Evolutionary conservation across 2,888 invertebrate species (phyloP), one percentile per base, ranked within the genome.

Genomic region (Halictus ligatus): DNA sequence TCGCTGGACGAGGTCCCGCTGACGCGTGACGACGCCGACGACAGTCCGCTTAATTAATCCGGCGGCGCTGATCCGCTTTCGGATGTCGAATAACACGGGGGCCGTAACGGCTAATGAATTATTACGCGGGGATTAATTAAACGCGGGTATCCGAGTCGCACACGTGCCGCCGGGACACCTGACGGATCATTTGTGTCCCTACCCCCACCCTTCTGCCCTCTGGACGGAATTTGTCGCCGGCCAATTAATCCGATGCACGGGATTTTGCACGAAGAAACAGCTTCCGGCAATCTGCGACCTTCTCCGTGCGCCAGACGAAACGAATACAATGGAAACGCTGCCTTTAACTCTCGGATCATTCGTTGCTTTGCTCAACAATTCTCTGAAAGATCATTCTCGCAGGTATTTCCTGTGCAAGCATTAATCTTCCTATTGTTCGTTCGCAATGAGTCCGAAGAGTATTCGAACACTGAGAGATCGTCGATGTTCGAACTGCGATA

Each of bases 51-150:
- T 50, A 13, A 71, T 80, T 60, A 60, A 71, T 48, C 69, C 69
- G 8, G n/a, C 7, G 50, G 35, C 43, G 69, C 64, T 40, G 75
- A 48, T 46, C 67, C n/a, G 74, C 50, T 50, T 48, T 15, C 58
- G 12, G n/a, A 25, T 12, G 58, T 29, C 50, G 21, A 73, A 54
- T 15, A 29, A 18, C 4, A 43, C 50, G 21, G 29, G 3, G 21
- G 18, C n/a, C n/a, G 7, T 12, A 74, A 64, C 15, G 54, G 25
- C 15, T 25, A 69, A 74, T 58, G 67, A 84, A 77, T 74, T 69
- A 82, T 84, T n/a, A 12, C 67, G n/a, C 18, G 67, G 58, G 69
- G 69, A 83, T 77, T 83, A 84, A 84, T 83, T 83, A 69, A 82
- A 83, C 35, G 76, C 25, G 2, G 12, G 60, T 21, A 4, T 21